Base-by-base conservation (phyloP, 92 coral and sea anemone genomes). In the Nematostella vectensis region DNA sequence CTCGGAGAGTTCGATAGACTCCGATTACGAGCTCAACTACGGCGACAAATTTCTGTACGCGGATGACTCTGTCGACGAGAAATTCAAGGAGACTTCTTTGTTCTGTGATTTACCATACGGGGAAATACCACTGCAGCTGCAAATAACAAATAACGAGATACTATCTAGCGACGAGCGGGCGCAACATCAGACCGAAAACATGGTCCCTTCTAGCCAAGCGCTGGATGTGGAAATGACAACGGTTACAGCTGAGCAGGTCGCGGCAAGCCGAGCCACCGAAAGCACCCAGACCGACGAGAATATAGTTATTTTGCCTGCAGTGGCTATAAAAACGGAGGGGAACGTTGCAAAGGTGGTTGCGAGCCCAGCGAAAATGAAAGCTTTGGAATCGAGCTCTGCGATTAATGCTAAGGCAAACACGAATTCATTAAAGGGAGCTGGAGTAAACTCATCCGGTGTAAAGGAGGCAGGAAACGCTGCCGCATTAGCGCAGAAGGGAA, bases 1-100 rank as follows among this genome's bases (percentile, higher is more conserved):
- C 71, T 85, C 88, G 1, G 95, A 80, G 62, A 71, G 95, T 64
- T 85, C 95, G 51, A 64, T 85, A 10, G 95, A 85, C 62, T 85
- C 95, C n/a, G 95, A 85, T 71, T 85, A 69, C 30, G 95, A 85
- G 48, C 69, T 85, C 29, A 75, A 76, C 17, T 85, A 85, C 54
- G 83, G 83, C 18, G 95, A 85, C 44, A 77, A 70, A 54, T 71
- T 63, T 71, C 79, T 85, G 62, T 85, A 78, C 54, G 78, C 73
- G 24, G 95, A 81, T 56, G 95, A 85, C 25, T 66, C 80, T 4
- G 64, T 80, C 33, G 95, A 71, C 20, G 82, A 82, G 30, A 83
- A 83, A 50, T 70, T 81, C 27, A 83, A 74, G 50, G 83, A 85
- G 30, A 55, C 88, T 0, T 77, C 74, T 16, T 42, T 76, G 48